Percentiles rank a stretch among this genome's conserved stretches.
Evolutionary conservation across 2,113 vertebrate species (phyloP).

Genomic region (Pelecanoides urinatrix): DNA sequence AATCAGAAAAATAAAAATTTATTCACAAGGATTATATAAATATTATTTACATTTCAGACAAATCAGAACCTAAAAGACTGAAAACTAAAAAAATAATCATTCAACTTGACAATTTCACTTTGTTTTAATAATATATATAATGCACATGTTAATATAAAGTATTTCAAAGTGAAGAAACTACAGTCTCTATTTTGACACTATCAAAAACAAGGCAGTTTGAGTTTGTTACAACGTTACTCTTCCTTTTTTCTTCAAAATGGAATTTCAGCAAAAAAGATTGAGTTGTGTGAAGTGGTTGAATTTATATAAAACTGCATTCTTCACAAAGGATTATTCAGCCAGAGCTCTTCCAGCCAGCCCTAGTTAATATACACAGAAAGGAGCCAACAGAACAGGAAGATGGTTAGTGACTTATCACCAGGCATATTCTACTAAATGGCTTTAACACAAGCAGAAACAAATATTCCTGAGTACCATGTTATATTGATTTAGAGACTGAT

Average conservation of each 20-base stretch:
- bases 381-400: not conserved
- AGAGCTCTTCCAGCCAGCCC: not conserved
- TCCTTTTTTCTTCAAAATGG: not conserved
- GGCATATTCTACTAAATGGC: not conserved
- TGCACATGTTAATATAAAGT: not conserved
- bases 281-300: not conserved
- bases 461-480: not conserved
- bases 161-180: not conserved
- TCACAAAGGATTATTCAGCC: not conserved
- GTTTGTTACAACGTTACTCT: not conserved
- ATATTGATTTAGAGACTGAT: not conserved
- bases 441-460: slow-evolving; percentile 17
- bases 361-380: not conserved
- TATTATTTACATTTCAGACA: not conserved
- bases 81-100: not conserved
- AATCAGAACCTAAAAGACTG: not conserved
- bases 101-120: not conserved
- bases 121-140: not conserved
- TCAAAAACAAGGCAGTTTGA: not conserved
- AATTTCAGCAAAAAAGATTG: not conserved
- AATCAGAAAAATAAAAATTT: not conserved
- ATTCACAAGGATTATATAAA: not conserved
- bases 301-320: not conserved
- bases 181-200: not conserved
- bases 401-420: not conserved